Base-by-base conservation (phyloP, 1,140 invertebrate species). In the Drosophila serrata region DNA sequence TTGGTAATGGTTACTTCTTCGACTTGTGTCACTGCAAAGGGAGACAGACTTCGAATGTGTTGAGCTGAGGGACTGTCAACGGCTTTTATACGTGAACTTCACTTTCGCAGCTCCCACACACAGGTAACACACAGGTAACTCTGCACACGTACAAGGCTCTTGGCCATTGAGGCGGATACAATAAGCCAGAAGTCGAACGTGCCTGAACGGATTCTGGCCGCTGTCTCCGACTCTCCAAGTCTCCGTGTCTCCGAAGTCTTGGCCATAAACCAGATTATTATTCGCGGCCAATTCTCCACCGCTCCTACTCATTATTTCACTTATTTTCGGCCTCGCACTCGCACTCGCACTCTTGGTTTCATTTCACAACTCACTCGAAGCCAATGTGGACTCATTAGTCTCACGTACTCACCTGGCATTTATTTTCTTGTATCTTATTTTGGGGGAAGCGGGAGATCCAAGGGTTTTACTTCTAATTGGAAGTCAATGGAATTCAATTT, bases 61-160 rank as follows among this genome's bases (percentile, higher is more conserved):
- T 70, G 37, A 42, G 62, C 45, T 65, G 64, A 40, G 35, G 45
- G 68, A 70, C 63, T 88, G 73, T 76, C 73, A 67, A 64, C 49
- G 62, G 40, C 85, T 90, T 90, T 90, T 90, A 90, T 90, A 90
- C 85, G 70, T 90, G 85, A 90, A 88, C 85, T 90, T 88, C 75
- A 81, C 57, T 78, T 78, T 78, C 68, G 53, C 43, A 57, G 51
- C 60, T 48, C 48, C 57, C 70, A 79, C 49, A 82, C 68, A 51
- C 55, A 62, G 46, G 42, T 43, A 51, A 35, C 29, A 58, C 63
- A 62, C 48, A 46, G 39, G 42, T 39, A 67, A 35, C 49, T 53
- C 49, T 19, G 49, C 59, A 62, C 27, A 55, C 27, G 39, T 49
- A 39, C n/a, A 48, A 22, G 49, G 39, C 51, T 58, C 43, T 75